Evolutionary conservation across 2,797 vertebrate species (phyloP), one percentile per base, ranked within the genome.

Genomic region (Lemur catta): DNA sequence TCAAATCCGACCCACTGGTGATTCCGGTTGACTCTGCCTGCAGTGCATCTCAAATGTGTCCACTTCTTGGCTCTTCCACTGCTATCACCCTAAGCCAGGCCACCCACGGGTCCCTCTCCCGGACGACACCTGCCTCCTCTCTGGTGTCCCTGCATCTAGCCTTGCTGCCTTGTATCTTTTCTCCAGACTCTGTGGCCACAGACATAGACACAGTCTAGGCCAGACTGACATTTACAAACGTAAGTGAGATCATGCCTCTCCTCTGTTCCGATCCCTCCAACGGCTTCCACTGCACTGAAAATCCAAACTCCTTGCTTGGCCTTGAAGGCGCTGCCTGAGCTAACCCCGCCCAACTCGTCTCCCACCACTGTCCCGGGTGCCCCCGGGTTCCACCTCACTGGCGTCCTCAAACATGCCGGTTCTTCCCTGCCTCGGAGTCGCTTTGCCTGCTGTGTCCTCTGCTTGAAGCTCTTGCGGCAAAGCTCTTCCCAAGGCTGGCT

Each of bases 291-390:
- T 17, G 43, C n/a, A 43, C 71, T 6, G n/a, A 61, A 84, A 35
- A 41, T 48, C 72, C 80, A 79, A 24, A 93, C 61, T 38, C 30
- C 52, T 55, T 14, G 12, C 71, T 20, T 28, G 79, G 63, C 41
- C 48, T 76, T 35, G 38, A 75, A 81, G 61, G 35, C 52, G 26
- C 24, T 20, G 52, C 24, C 2, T 26, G 33, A 57, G n/a, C 81
- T 43, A 67, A 57, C 22, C 15, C 18, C 3, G 17, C 41, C n/a
- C 28, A 30, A 13, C 43, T 69, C 43, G 10, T 52, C 43, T 9
- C 71, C 28, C 10, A 0, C 4, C 2, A 0, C 35, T 75, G n/a
- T 69, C 50, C 89, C 33, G 4, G 2, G 1, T 33, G 48, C 67
- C 28, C 38, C 38, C 1, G 1, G 30, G 41, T 1, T 14, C 67